These are phyloP conservation scores for Calliphora vomitoria DNA, from an alignment of 2,888 invertebrate species.

Conservation along the genomic window DNA sequence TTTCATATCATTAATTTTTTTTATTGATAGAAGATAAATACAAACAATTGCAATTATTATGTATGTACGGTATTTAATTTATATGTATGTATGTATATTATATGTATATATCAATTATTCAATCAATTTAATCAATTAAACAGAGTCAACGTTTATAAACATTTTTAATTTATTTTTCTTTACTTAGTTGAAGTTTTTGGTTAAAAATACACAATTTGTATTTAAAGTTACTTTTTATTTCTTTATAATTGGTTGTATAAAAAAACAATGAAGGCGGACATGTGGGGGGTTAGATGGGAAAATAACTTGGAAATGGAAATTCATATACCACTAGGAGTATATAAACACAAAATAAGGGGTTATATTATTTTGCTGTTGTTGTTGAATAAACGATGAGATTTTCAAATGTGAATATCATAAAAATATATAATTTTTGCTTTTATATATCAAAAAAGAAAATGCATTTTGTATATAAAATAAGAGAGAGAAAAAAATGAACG, in stretches of 20 bases:
- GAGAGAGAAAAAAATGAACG: conserved; percentile 61
- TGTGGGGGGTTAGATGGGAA: conserved; percentile 53
- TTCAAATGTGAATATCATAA: conserved; percentile 46
- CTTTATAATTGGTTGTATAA: neutral
- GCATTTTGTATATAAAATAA: conserved; percentile 56
- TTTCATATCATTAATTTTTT: conserved; percentile 28
- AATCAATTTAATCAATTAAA: conserved; percentile 34
- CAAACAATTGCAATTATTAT: conserved; percentile 43
- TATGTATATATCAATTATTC: conserved; percentile 57
- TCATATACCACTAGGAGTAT: conserved; percentile 56
- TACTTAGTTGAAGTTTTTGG: conserved; percentile 27
- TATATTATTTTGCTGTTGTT: conserved; percentile 21
- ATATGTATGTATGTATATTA: conserved; percentile 43
- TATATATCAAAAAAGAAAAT: conserved; percentile 49
- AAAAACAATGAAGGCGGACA: conserved; percentile 62
- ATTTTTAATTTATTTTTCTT: conserved; percentile 39
- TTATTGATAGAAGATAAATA: conserved; percentile 48
- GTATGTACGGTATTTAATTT: conserved; percentile 44
- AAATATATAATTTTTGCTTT: conserved; percentile 31
- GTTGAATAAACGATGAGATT: conserved; percentile 21
- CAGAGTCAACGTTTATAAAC: conserved; percentile 14
- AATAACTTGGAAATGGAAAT: conserved; percentile 53
- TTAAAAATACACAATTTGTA: conserved; percentile 47
- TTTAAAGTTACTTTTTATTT: conserved; percentile 10
- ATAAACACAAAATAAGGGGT: conserved; percentile 40